A percentile compares a stretch with the other conserved stretches of the same genome.
phyloP scores from a whole-genome alignment of 2,888 invertebrate species.

The Aphidoletes aphidimyza region DNA sequence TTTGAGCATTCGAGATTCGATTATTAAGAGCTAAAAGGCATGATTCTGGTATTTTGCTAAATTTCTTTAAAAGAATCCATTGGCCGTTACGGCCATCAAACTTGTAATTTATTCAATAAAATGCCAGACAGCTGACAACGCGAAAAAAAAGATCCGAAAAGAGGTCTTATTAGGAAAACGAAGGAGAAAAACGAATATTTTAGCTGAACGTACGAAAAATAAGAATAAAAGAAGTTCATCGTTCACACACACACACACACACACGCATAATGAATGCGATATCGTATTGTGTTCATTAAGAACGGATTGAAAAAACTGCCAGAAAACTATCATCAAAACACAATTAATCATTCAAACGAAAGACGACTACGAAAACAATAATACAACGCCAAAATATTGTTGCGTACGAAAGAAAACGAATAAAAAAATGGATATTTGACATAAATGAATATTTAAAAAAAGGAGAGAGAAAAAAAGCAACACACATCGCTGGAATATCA shows the following conservation, averaged over 20 bases:
- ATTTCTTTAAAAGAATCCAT: slow-evolving; percentile 11
- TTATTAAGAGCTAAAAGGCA: not conserved
- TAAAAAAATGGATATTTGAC: slow-evolving; percentile 2
- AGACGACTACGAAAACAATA: slow-evolving; percentile 46
- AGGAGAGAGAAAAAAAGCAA: not conserved
- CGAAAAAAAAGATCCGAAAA: not conserved
- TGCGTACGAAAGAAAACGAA: not conserved
- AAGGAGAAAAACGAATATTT: slow-evolving; percentile 1
- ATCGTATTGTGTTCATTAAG: slow-evolving; percentile 32
- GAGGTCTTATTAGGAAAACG: not conserved
- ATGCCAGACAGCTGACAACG: slow-evolving; percentile 28
- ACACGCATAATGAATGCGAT: slow-evolving; percentile 41
- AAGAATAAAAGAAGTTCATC: not conserved
- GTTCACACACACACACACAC: slow-evolving; percentile 31
- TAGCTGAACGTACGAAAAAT: not conserved
- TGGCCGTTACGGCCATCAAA: slow-evolving; percentile 33
- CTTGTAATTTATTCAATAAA: slow-evolving; percentile 43
- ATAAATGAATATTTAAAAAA: slow-evolving; percentile 37
- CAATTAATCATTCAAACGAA: slow-evolving; percentile 45
- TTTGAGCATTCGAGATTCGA: not conserved
- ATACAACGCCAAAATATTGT: slow-evolving; percentile 48
- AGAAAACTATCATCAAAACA: slow-evolving; percentile 44
- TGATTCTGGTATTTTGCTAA: slow-evolving; percentile 13
- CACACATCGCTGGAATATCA: not conserved
- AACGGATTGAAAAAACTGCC: slow-evolving; percentile 43